A percentile compares a stretch with the other conserved stretches of the same genome.
Conservation (phyloP, 2,888 invertebrate genomes). For the Stenichneumon culpator region DNA sequence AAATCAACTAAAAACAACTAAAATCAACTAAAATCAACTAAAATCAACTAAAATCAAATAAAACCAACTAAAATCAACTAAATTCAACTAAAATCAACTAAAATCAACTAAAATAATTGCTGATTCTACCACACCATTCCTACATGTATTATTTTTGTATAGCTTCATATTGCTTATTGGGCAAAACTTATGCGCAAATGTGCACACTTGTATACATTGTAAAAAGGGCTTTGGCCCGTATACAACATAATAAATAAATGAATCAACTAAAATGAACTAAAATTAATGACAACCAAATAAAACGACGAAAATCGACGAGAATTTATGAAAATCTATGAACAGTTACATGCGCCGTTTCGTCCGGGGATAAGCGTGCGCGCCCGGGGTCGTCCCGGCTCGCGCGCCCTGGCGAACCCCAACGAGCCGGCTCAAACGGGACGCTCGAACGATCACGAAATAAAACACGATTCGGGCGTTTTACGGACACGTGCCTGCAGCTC, state of each 20-base stretch:
- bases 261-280: not conserved
- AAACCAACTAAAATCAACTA: not conserved
- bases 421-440: constrained; percentile 66
- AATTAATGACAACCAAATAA: too few species aligned
- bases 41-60: too few species aligned
- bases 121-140: too few species aligned
- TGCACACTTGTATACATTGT: too few species aligned
- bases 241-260: too few species aligned
- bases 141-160: too few species aligned
- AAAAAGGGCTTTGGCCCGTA: too few species aligned
- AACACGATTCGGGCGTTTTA: constrained; percentile 77
- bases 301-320: too few species aligned
- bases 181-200: too few species aligned
- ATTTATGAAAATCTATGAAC: not conserved
- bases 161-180: too few species aligned
- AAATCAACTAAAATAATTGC: too few species aligned
- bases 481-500: constrained; percentile 81
- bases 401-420: constrained; percentile 69
- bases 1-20: not conserved
- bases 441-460: constrained; percentile 72
- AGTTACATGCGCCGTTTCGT: constrained; percentile 51
- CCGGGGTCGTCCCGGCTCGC: constrained; percentile 61
- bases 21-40: not conserved
- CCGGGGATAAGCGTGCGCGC: constrained; percentile 37
- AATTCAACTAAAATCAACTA: not conserved